Percentiles rank a stretch among this genome's conserved stretches.
phyloP scores from a whole-genome alignment of 2,797 vertebrate species.

The Enteromius radiatus region DNA sequence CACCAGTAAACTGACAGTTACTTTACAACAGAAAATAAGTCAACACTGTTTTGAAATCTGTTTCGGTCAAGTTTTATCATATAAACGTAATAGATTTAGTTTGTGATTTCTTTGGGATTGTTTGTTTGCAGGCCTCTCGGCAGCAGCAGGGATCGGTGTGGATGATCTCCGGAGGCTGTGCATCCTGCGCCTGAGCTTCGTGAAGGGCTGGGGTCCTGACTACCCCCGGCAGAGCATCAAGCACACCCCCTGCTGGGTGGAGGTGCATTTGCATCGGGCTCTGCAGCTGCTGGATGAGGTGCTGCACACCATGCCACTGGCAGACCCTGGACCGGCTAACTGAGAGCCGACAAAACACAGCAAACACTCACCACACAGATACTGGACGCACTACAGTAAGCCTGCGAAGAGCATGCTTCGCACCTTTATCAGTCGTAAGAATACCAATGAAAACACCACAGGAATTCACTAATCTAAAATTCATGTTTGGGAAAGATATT shows the following conservation, averaged over 20 bases:
- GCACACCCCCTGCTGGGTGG: slow-evolving; percentile 84
- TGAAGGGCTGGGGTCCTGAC: slow-evolving; percentile 85
- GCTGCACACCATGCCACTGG: slow-evolving; percentile 81
- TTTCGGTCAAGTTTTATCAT: not conserved
- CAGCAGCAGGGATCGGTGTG: slow-evolving; percentile 79
- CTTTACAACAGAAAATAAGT: too few species aligned
- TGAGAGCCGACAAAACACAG: slow-evolving; percentile 57
- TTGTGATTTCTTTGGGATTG: not conserved
- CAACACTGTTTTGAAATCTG: too few species aligned
- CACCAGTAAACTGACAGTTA: not conserved
- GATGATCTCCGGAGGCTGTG: slow-evolving; percentile 81
- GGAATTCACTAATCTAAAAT: slow-evolving; percentile 2
- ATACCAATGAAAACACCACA: slow-evolving; percentile 28
- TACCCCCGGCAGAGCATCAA: slow-evolving; percentile 85
- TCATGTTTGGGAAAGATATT: slow-evolving; percentile 23
- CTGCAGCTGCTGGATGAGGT: slow-evolving; percentile 85
- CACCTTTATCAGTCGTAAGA: slow-evolving; percentile 19
- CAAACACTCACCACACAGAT: slow-evolving; percentile 36
- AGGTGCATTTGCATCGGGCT: slow-evolving; percentile 82
- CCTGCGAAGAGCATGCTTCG: slow-evolving; percentile 12
- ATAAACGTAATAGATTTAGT: not conserved
- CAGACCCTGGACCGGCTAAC: slow-evolving; percentile 75
- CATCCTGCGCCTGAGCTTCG: slow-evolving; percentile 82
- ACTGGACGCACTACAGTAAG: slow-evolving; percentile 25
- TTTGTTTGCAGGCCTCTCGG: slow-evolving; percentile 74